phyloP scores from a whole-genome alignment of 2,888 invertebrate species.

The Zaprionus lineosus region DNA sequence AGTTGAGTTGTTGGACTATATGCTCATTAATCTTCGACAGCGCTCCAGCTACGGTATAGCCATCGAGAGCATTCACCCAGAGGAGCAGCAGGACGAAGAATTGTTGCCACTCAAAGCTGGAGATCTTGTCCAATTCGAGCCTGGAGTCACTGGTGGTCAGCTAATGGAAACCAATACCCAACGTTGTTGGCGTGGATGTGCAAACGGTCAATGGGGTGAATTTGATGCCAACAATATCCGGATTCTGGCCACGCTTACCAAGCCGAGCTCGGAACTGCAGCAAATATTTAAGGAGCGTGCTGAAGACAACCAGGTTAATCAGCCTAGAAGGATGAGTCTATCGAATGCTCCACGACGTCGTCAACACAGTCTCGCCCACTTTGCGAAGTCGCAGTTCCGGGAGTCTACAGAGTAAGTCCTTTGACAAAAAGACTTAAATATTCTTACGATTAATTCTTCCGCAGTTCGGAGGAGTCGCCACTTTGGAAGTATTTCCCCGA shows the following conservation, averaged over 20 bases:
- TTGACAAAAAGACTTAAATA: no score
- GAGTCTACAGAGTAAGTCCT: slow-evolving; percentile 54
- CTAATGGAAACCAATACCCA: slow-evolving; percentile 83
- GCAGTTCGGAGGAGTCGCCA: slow-evolving; percentile 83
- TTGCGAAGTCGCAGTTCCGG: slow-evolving; percentile 92
- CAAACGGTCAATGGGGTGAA: slow-evolving; percentile 89
- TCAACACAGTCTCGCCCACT: slow-evolving; percentile 92
- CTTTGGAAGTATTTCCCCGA: slow-evolving; percentile 92
- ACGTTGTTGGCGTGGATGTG: slow-evolving; percentile 89
- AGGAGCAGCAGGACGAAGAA: slow-evolving; percentile 83
- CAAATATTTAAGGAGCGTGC: slow-evolving; percentile 85
- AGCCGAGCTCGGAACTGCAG: slow-evolving; percentile 88
- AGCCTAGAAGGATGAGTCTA: slow-evolving; percentile 84
- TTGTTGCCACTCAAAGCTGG: slow-evolving; percentile 84
- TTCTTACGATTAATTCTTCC: neutral
- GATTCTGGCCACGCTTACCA: slow-evolving; percentile 91
- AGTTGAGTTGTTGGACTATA: slow-evolving; percentile 90
- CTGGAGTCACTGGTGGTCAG: slow-evolving; percentile 89
- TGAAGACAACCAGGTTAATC: slow-evolving; percentile 59
- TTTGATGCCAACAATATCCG: slow-evolving; percentile 94
- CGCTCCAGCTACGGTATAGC: slow-evolving; percentile 93
- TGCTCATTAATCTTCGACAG: slow-evolving; percentile 93
- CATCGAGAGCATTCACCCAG: slow-evolving; percentile 83
- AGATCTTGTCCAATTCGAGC: slow-evolving; percentile 91
- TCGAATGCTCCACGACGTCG: slow-evolving; percentile 78